Conservation (phyloP, 2,888 invertebrate genomes). For the Linnaemya vulpina region DNA sequence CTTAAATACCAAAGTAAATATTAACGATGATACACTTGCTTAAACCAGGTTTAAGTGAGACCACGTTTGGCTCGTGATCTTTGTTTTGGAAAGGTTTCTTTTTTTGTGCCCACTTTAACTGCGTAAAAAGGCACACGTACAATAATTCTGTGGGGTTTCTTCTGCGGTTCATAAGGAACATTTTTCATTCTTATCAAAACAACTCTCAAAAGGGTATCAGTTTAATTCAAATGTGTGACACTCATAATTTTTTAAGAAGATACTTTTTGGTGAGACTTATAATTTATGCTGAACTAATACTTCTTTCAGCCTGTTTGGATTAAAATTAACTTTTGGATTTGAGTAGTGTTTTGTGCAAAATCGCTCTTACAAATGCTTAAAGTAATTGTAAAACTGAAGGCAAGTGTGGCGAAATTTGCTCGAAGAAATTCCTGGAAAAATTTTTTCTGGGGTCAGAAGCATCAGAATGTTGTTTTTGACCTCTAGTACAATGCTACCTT, state of each 20-base stretch:
- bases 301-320: not conserved
- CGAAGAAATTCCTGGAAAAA: too few species aligned
- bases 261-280: slow-evolving; percentile 60
- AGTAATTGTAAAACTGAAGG: too few species aligned
- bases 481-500: too few species aligned
- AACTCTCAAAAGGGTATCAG: slow-evolving; percentile 71
- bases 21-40: slow-evolving; percentile 60
- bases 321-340: too few species aligned
- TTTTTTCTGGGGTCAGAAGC: too few species aligned
- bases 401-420: too few species aligned
- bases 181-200: slow-evolving; percentile 72
- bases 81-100: slow-evolving; percentile 20
- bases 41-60: slow-evolving; percentile 44
- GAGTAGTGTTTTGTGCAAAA: too few species aligned
- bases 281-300: slow-evolving; percentile 56
- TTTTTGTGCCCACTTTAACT: slow-evolving; percentile 12
- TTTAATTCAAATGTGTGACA: slow-evolving; percentile 68
- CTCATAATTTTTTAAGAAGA: slow-evolving; percentile 61
- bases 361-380: too few species aligned
- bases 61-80: slow-evolving; percentile 69
- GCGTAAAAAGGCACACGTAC: slow-evolving; percentile 55
- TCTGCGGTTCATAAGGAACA: slow-evolving; percentile 42
- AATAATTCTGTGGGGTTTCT: slow-evolving; percentile 59
- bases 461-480: too few species aligned
- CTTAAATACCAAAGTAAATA: slow-evolving; percentile 31